Evolutionary conservation across 2,888 invertebrate genomes (phyloP), one percentile per base, ranked within the genome.

Genomic region (Stenchaetothrips biformis): DNA sequence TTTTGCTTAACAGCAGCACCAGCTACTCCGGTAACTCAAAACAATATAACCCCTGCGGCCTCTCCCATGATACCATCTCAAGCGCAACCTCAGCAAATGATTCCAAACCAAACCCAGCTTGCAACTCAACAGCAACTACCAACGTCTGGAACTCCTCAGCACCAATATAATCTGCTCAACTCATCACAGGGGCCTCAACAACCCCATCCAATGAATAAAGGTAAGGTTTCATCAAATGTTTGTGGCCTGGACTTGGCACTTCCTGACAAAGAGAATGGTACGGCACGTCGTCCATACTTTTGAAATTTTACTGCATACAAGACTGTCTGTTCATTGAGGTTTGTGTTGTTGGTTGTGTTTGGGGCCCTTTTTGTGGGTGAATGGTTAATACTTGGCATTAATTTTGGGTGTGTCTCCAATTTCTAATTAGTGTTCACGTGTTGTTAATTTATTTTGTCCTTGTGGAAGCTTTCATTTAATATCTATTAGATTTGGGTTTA

Each of bases 41-140:
- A 21, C 11, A 82, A 82, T 85, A 79, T 81, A 79, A 67, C 84
- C 83, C 78, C 83, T 82, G 81, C 86, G 84, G 74, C 67, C 25
- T 11, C 67, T 8, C 11, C 21, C 2, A 74, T 74, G 25, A 25
- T 74, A 11, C 67, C 21, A 25, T 74, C 67, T 25, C 67, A 74
- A 74, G 21, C 67, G 0, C 67, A 74, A 25, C 67, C 21, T 8
- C 67, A 74, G 25, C 67, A 74, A 25, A 74, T 74, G 67, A 25
- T 74, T 21, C 67, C 21, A 74, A 74, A 25, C 25, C 67, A 74
- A 25, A 8, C 67, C 11, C 67, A 74, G 25, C 67, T 74, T 25
- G 25, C 25, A 25, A 25, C 21, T 25, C 67, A 21, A 25, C 67
- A 74, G 21, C 67, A 74, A 37, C 37, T 37, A 0, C 25, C 67